Base-by-base conservation (phyloP, 2,888 invertebrate genomes). In the Drosophila mettleri region DNA sequence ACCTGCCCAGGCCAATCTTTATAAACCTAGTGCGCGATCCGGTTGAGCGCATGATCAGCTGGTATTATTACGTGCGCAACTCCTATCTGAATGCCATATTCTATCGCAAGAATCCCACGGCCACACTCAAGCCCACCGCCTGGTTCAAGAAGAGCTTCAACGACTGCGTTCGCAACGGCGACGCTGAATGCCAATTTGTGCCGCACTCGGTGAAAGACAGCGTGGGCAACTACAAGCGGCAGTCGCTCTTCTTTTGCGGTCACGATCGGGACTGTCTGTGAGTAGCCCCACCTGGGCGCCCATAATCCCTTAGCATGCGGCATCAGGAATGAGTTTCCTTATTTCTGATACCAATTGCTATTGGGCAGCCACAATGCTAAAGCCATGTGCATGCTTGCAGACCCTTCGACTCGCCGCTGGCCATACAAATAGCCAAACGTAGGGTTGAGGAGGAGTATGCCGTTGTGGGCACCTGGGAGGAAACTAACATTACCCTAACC, bases 1-100 rank as follows among this genome's bases (percentile, higher is more conserved):
- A 95, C 54, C 93, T 95, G 79, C 96, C 96, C 6, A 94, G 95
- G 86, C 97, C 97, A 1, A 96, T 97, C 87, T 97, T 96, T 92
- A 95, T 97, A 79, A 97, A 97, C 92, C 93, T 97, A 74, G 97
- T 97, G 0, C 94, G 97, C 31, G 97, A 97, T 92, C 97, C 97
- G 0, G 95, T 97, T 22, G 97, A 97, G 91, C 94, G 97, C 39
- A 95, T 97, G 31, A 97, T 97, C 89, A 97, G 97, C 6, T 97
- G 97, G 97, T 97, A 96, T 90, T 97, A 96, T 92, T 97, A 97
- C 92, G 95, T 97, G 14, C 93, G 97, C 3, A 97, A 97, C 92
- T 96, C 96, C 86, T 87, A 90, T 48, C 78, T 66, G 1, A 91
- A 91, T 71, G 97, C 97, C 18, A 95, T 97, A 90, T 93, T 96